Evolutionary conservation across 1,140 invertebrate genomes (phyloP).

Genomic region (Radopholus similis): DNA sequence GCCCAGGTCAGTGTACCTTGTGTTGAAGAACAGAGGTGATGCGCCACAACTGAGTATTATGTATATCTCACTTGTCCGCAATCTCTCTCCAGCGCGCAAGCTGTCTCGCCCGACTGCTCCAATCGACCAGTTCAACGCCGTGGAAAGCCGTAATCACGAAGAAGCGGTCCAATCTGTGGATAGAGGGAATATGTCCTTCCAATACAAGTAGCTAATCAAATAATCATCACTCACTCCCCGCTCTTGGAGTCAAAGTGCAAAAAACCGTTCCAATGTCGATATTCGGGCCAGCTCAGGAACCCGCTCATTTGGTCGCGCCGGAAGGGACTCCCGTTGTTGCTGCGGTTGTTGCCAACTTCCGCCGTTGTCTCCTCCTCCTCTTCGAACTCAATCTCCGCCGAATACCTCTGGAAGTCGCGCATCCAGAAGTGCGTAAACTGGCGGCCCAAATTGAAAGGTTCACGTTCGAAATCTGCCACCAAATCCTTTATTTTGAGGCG

Average conservation of each 20-base stretch:
- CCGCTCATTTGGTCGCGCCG: slow-evolving; percentile 25
- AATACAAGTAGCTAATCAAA: background rate
- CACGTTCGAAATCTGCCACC: slow-evolving; percentile 38
- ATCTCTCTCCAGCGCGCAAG: slow-evolving; percentile 45
- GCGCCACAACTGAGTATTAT: slow-evolving; percentile 9
- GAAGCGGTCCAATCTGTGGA: slow-evolving; percentile 7
- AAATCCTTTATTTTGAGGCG: slow-evolving; percentile 30
- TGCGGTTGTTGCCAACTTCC: slow-evolving; percentile 1
- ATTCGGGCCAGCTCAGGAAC: slow-evolving; percentile 52
- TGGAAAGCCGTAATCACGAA: slow-evolving; percentile 48
- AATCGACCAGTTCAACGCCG: slow-evolving; percentile 39
- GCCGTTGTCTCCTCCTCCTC: slow-evolving; percentile 25
- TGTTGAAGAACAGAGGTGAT: slow-evolving; percentile 15
- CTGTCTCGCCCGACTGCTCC: slow-evolving; percentile 32
- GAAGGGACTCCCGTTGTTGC: slow-evolving; percentile 6
- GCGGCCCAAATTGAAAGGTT: slow-evolving; percentile 41
- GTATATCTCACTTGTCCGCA: slow-evolving; percentile 43
- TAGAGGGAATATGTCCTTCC: background rate
- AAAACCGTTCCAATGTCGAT: slow-evolving; percentile 52
- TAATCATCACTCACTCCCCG: too few species aligned
- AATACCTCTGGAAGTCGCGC: slow-evolving; percentile 41
- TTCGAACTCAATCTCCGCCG: background rate
- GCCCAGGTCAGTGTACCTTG: slow-evolving; percentile 38
- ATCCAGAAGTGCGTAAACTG: slow-evolving; percentile 51
- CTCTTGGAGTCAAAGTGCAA: slow-evolving; percentile 38